These are phyloP conservation scores for Medauroidea extradentata DNA, from an alignment of 1,140 invertebrate genomes.

Conservation along the genomic window DNA sequence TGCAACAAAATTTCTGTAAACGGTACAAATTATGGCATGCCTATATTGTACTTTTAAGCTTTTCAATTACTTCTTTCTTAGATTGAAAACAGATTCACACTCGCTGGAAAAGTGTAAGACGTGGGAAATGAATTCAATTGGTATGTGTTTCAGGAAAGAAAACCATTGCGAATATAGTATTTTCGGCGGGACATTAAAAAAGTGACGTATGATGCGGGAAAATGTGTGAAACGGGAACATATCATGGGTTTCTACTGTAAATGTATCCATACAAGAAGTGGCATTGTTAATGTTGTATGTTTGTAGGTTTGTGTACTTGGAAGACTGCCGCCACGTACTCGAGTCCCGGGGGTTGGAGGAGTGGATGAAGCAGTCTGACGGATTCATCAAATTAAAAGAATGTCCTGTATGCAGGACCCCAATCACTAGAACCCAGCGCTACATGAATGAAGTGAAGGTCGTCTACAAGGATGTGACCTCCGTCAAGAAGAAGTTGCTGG, in stretches of 20 bases:
- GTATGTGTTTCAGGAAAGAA: no score
- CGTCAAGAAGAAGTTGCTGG: constrained; percentile 49
- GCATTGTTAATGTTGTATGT: no score
- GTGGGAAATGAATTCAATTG: no score
- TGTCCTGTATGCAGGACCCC: constrained; percentile 62
- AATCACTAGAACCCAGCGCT: constrained; percentile 55
- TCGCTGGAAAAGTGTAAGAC: no score
- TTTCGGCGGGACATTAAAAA: constrained; percentile 27
- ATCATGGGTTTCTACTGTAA: constrained; percentile 21
- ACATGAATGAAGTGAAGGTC: constrained; percentile 53
- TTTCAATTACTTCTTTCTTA: no score
- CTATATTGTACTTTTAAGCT: no score
- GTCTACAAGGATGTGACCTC: constrained; percentile 49
- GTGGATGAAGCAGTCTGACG: constrained; percentile 41
- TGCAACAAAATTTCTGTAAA: no score
- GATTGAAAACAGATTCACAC: no score
- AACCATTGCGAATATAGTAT: no score
- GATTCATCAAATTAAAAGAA: constrained; percentile 48
- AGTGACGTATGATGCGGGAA: not conserved
- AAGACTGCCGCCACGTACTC: constrained; percentile 60
- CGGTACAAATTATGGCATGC: no score
- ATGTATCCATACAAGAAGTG: no score
- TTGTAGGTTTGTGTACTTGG: constrained; percentile 53
- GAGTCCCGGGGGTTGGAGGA: constrained; percentile 52
- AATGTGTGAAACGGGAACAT: not conserved